Base-by-base conservation (phyloP, 2,113 vertebrate species). In the Heliornis fulica region DNA sequence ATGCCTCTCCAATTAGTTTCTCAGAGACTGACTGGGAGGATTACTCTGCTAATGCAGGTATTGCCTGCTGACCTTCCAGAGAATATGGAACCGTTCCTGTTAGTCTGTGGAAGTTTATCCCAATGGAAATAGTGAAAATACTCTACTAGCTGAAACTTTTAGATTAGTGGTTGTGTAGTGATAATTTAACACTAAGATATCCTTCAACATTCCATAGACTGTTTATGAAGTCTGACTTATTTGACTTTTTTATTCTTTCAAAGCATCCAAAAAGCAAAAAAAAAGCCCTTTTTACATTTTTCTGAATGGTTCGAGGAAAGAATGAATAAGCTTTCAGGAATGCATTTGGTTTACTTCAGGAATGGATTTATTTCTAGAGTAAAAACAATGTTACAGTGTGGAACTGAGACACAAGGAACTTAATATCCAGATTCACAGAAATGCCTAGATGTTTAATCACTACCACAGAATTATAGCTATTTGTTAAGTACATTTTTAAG, bases 401-500 rank as follows among this genome's bases (percentile, higher is more conserved):
- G 22, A 65, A 87, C 12, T 34, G 40, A 89, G 17, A 40, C 43
- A 64, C 6, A 28, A 22, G 10, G 10, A 84, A 8, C 20, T 26
- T 36, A 54, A 59, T 41, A 88, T 21, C 7, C 53, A 79, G 13
- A 63, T 54, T 11, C 17, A 66, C 20, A 84, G 34, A 70, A 85
- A 54, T 41, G 26, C 12, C 19, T 53, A 50, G 13, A 26, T 83
- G 26, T 7, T 69, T 48, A 80, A 53, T 60, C 0, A 0, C 25
- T 14, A 1, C 13, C 1, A 0, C 36, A 46, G 45, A 90, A 69
- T 61, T 28, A 72, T 4, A 74, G 4, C 28, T 38, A 31, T 65
- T 80, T 48, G 14, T 68, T 48, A 82, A 68, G 11, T 43, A 76
- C 83, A 31, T 7, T 2, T 45, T 65, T 53, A 85, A 81, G 11